phyloP scores from a whole-genome alignment of 2,888 invertebrate genomes.

The Megamerina dolium region DNA sequence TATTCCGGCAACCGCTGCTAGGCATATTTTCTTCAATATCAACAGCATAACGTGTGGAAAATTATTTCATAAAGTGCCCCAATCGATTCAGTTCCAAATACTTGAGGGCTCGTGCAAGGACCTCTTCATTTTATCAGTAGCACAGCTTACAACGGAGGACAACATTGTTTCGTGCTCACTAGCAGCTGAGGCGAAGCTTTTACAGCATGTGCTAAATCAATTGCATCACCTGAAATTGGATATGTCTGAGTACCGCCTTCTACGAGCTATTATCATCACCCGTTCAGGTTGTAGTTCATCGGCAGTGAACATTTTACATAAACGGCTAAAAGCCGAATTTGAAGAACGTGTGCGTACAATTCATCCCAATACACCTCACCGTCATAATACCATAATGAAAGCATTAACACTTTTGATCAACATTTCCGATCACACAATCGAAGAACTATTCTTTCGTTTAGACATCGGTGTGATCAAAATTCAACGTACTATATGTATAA shows the following conservation, averaged over 20 bases:
- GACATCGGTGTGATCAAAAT: constrained; percentile 77
- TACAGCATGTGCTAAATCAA: constrained; percentile 67
- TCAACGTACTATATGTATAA: constrained; percentile 73
- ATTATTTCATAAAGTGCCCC: constrained; percentile 66
- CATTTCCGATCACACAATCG: constrained; percentile 64
- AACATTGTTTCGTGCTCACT: constrained; percentile 33
- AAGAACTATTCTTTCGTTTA: constrained; percentile 77
- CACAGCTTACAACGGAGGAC: constrained; percentile 61
- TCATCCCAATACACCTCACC: constrained; percentile 63
- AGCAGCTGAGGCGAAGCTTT: constrained; percentile 57
- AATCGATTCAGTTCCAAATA: constrained; percentile 71
- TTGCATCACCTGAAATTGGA: constrained; percentile 68
- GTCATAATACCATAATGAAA: constrained; percentile 70
- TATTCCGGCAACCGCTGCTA: constrained; percentile 84
- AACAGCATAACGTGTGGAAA: constrained; percentile 81
- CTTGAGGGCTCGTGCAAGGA: constrained; percentile 89
- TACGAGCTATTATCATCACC: constrained; percentile 80
- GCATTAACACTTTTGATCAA: constrained; percentile 61
- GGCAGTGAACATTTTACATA: constrained; percentile 65
- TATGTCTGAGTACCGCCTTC: constrained; percentile 74
- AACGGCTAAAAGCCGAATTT: constrained; percentile 40
- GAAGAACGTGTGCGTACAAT: constrained; percentile 56
- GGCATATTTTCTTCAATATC: constrained; percentile 83
- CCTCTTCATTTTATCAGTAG: constrained; percentile 79
- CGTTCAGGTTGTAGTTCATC: constrained; percentile 57